Base-by-base conservation (phyloP, 1,140 invertebrate genomes). In the Drosophila leontia region DNA sequence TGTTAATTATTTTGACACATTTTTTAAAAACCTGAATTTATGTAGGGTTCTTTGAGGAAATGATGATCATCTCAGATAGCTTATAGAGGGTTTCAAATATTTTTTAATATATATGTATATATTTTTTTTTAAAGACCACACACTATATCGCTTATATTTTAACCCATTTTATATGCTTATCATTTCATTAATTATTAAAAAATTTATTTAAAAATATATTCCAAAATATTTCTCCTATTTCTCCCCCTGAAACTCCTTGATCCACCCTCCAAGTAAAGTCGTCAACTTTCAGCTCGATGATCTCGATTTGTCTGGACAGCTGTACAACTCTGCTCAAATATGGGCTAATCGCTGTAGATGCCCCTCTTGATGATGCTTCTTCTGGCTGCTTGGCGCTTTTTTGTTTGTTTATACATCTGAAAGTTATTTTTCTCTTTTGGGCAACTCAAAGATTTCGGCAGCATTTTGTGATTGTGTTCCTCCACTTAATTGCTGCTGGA, bases 351-450 rank as follows among this genome's bases (percentile, higher is more conserved):
- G 63, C 34, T 60, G 44, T 70, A 47, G 60, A 34, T 57, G 23
- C 61, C 37, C 19, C 37, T 63, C 67, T 56, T 11, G 41, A 69
- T 47, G 68, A 45, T 72, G 42, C 51, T 59, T 50, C 69, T 44
- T 50, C 69, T 44, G 76, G 76, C 51, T 75, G 68, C 55, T 78
- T 72, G 75, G 75, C 74, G 75, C 63, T 69, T 51, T 60, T 68
- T 37, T 84, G 84, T 87, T 88, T 87, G 84, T 80, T 87, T 87
- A 87, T 59, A 72, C 62, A 72, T 78, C 76, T 88, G 69, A 84
- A 65, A 84, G 75, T 79, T 86, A 75, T 76, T 79, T 83, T 85
- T 80, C 64, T 71, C 41, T 61, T 45, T 45, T 53, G 60, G 57
- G 80, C 67, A 78, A 42, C 65, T 57, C 58, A 44, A 59, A 70